Evolutionary conservation across 2,113 vertebrate species (phyloP).

Genomic region (Pterocles gutturalis): DNA sequence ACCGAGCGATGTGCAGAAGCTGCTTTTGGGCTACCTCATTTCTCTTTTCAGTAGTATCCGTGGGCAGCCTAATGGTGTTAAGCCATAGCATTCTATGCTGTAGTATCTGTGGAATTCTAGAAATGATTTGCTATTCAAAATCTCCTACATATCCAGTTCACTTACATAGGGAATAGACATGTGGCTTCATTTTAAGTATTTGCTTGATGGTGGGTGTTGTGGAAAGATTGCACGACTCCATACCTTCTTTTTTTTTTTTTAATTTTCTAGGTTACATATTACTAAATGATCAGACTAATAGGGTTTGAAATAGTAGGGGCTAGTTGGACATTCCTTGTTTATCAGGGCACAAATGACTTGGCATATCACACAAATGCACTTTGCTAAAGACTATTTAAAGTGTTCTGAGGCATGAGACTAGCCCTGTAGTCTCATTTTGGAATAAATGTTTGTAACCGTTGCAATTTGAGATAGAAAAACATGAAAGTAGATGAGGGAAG

Average conservation of each 20-base stretch:
- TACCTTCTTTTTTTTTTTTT: not conserved
- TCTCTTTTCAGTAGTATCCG: not conserved
- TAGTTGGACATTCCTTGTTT: not conserved
- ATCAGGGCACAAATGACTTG: not conserved
- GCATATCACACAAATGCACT: not conserved
- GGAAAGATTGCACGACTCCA: not conserved
- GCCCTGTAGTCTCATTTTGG: not conserved
- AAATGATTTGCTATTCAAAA: not conserved
- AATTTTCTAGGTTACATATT: not conserved
- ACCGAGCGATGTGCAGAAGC: not conserved
- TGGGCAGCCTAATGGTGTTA: not conserved
- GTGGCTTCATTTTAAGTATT: not conserved
- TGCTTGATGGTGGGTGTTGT: not conserved
- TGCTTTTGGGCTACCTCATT: constrained; percentile 3
- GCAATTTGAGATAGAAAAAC: not conserved
- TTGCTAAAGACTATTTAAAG: not conserved
- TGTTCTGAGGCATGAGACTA: not conserved
- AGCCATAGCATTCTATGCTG: not conserved
- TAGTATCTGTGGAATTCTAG: not conserved
- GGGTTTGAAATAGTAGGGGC: not conserved
- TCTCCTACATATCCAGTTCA: not conserved
- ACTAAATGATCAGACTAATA: not conserved
- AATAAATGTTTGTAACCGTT: not conserved
- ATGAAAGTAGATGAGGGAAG: not conserved
- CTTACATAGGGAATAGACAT: not conserved